Conservation (phyloP, 2,113 vertebrate genomes). For the Acanthisitta chloris region DNA sequence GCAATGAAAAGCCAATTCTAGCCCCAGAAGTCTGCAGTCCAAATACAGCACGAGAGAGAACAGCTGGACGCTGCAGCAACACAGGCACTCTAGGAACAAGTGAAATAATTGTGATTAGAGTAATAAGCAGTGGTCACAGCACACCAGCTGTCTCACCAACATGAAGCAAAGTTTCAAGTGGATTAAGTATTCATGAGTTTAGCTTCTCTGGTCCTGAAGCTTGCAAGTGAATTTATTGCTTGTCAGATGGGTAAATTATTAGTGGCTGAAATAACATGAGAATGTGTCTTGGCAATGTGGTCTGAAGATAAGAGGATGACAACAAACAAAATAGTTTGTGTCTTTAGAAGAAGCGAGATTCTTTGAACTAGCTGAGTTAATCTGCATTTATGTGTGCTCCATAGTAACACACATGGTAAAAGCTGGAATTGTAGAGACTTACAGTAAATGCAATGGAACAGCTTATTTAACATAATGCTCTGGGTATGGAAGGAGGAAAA, state of each 20-base stretch:
- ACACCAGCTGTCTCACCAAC: not conserved
- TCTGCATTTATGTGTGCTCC: not conserved
- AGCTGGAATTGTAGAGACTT: not conserved
- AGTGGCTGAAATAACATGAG: not conserved
- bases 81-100: not conserved
- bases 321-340: not conserved
- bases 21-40: not conserved
- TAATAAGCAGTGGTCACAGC: not conserved
- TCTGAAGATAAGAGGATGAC: not conserved
- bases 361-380: not conserved
- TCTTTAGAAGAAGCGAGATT: not conserved
- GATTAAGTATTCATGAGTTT: conserved; percentile 8
- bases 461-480: not conserved
- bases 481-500: not conserved
- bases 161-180: not conserved
- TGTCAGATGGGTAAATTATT: not conserved
- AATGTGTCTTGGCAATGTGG: not conserved
- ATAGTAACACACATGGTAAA: not conserved
- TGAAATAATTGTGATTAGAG: not conserved
- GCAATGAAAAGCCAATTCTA: not conserved
- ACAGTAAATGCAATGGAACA: not conserved
- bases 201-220: not conserved
- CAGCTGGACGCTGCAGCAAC: conserved; percentile 8
- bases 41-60: not conserved
- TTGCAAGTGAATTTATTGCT: not conserved